Conservation (phyloP, 2,113 vertebrate genomes). For the Rhinichthys klamathensis region DNA sequence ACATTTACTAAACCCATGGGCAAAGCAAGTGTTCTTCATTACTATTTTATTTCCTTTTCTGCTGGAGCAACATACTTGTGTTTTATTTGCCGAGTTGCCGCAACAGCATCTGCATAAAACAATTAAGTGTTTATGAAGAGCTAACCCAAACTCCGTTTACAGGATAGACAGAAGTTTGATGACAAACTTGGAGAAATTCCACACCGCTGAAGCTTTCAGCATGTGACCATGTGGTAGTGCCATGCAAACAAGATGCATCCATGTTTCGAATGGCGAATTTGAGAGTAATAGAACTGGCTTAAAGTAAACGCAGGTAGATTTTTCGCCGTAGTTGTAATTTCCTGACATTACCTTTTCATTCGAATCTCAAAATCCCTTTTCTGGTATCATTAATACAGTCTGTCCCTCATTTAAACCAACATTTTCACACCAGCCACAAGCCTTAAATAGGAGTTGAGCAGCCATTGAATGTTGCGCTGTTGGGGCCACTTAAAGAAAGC, state of each 20-base stretch:
- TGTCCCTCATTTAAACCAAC: slow-evolving; percentile 65
- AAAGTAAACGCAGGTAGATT: slow-evolving; percentile 27
- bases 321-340: slow-evolving; percentile 51
- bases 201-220: slow-evolving; percentile 3
- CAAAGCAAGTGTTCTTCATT: slow-evolving; percentile 51
- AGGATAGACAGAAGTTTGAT: slow-evolving; percentile 36
- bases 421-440: slow-evolving; percentile 68
- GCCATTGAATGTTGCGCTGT: slow-evolving; percentile 61
- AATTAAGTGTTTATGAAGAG: slow-evolving; percentile 57
- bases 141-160: slow-evolving; percentile 52
- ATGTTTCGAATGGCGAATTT: neutral
- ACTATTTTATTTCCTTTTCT: slow-evolving; percentile 57
- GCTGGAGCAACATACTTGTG: slow-evolving; percentile 40
- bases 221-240: neutral
- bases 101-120: slow-evolving; percentile 49
- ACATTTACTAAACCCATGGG: neutral
- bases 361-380: slow-evolving; percentile 63
- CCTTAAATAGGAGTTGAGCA: slow-evolving; percentile 62
- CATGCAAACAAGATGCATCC: neutral
- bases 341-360: slow-evolving; percentile 62
- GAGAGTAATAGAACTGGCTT: slow-evolving; percentile 12
- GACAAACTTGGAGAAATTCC: neutral
- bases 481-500: slow-evolving; percentile 66
- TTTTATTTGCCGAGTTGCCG: slow-evolving; percentile 47
- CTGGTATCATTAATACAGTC: slow-evolving; percentile 53